phyloP scores from a whole-genome alignment of 2,888 invertebrate genomes.

The Clepsis dumicolana region DNA sequence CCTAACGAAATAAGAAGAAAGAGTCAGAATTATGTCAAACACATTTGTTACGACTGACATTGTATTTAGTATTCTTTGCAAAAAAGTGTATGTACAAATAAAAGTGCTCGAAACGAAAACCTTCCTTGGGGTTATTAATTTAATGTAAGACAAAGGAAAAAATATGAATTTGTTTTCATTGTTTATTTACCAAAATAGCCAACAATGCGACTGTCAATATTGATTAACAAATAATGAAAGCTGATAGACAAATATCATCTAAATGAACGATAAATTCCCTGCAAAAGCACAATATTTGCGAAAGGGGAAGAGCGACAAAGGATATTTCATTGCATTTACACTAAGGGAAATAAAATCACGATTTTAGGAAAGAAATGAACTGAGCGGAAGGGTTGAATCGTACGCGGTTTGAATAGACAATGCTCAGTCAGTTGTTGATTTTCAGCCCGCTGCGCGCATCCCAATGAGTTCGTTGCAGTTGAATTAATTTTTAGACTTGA shows the following conservation, averaged over 20 bases:
- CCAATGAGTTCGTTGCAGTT: conserved; percentile 60
- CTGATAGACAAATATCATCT: conserved; percentile 24
- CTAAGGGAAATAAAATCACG: conserved; percentile 72
- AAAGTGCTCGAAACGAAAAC: too few species aligned
- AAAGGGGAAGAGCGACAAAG: conserved; percentile 44
- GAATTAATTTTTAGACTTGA: conserved; percentile 61
- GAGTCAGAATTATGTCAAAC: too few species aligned
- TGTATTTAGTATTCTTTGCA: too few species aligned
- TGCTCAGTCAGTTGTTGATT: conserved; percentile 71
- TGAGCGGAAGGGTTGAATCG: conserved; percentile 72
- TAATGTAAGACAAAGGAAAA: background rate
- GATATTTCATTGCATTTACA: conserved; percentile 65
- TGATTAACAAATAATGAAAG: conserved; percentile 8
- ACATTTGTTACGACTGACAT: too few species aligned
- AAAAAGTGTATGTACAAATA: too few species aligned
- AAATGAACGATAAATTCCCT: conserved; percentile 20
- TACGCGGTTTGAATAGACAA: conserved; percentile 71
- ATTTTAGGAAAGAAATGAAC: conserved; percentile 75
- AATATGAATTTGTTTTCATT: background rate
- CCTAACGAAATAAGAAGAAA: too few species aligned
- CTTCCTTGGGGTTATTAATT: too few species aligned
- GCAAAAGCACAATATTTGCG: conserved; percentile 33
- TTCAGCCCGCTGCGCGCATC: conserved; percentile 70
- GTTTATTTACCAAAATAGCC: background rate
- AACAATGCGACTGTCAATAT: background rate